A percentile compares a stretch with the other conserved stretches of the same genome.
These are phyloP conservation scores for Achatina immaculata DNA, from an alignment of 1,140 invertebrate species.

Conservation along the genomic window DNA sequence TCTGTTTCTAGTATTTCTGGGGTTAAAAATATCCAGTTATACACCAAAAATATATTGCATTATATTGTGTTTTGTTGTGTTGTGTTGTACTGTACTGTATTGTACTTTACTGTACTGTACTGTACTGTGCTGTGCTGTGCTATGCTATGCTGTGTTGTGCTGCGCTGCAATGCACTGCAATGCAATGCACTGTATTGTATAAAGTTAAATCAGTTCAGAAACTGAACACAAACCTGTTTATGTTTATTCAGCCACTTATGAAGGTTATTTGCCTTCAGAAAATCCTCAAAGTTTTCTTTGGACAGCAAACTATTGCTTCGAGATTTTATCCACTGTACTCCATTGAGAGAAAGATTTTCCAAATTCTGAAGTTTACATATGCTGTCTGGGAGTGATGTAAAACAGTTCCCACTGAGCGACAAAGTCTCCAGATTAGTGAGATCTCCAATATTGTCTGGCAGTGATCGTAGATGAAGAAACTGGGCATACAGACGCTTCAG, in stretches of 20 bases:
- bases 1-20: no score
- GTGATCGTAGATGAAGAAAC: conserved; percentile 46
- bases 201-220: no score
- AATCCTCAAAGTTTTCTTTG: conserved; percentile 52
- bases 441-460: conserved; percentile 60
- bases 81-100: no score
- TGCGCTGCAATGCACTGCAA: no score
- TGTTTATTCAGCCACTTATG: conserved; percentile 49
- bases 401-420: conserved; percentile 56
- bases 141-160: no score
- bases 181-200: no score
- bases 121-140: no score
- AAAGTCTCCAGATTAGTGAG: conserved; percentile 48
- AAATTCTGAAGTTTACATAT: conserved; percentile 57
- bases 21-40: no score
- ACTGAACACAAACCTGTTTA: conserved; percentile 38
- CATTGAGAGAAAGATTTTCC: conserved; percentile 55
- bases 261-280: conserved; percentile 44
- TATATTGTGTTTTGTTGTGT: no score
- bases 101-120: no score
- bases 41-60: no score
- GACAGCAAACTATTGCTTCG: conserved; percentile 54
- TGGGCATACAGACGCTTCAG: conserved; percentile 50
- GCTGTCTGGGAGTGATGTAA: conserved; percentile 54
- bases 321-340: conserved; percentile 49